These are phyloP conservation scores for Ferrisia virgata DNA, from an alignment of 2,888 invertebrate genomes.

Conservation along the genomic window DNA sequence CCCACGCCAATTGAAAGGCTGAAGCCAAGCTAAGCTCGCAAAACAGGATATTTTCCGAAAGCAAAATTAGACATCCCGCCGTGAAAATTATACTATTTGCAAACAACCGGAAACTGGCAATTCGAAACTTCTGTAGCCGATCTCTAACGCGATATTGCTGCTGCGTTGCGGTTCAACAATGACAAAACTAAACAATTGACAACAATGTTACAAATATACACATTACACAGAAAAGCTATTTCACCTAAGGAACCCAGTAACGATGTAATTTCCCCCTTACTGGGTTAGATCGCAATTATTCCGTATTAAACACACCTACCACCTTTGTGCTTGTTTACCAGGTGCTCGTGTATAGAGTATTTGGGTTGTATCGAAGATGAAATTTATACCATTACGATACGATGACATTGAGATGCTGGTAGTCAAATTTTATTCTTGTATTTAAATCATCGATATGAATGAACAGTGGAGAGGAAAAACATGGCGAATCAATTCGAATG, in stretches of 20 bases:
- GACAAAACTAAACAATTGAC: slow-evolving; percentile 34
- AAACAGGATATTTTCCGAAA: slow-evolving; percentile 27
- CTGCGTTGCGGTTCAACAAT: slow-evolving; percentile 23
- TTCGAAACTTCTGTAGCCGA: slow-evolving; percentile 38
- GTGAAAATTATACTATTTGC: slow-evolving; percentile 45
- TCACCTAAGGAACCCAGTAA: slow-evolving; percentile 35
- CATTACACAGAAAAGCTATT: neutral
- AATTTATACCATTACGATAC: neutral
- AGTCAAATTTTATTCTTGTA: neutral
- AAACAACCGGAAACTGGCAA: slow-evolving; percentile 42
- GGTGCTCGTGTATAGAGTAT: neutral
- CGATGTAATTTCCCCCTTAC: slow-evolving; percentile 41
- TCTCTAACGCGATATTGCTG: slow-evolving; percentile 28
- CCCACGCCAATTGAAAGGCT: too few relatives aligned
- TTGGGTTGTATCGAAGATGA: neutral
- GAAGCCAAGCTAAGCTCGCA: too few relatives aligned
- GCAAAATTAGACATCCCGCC: slow-evolving; percentile 34
- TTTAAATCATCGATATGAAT: too few relatives aligned
- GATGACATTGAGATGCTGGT: neutral
- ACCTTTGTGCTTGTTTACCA: slow-evolving; percentile 22
- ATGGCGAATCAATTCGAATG: too few relatives aligned
- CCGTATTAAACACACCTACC: slow-evolving; percentile 21
- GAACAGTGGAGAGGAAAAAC: neutral
- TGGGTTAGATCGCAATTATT: neutral
- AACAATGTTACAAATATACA: slow-evolving; percentile 41